Evolutionary conservation across 2,797 vertebrate species (phyloP), one percentile per base, ranked within the genome.

Genomic region (Parotocinclus haroldoi): DNA sequence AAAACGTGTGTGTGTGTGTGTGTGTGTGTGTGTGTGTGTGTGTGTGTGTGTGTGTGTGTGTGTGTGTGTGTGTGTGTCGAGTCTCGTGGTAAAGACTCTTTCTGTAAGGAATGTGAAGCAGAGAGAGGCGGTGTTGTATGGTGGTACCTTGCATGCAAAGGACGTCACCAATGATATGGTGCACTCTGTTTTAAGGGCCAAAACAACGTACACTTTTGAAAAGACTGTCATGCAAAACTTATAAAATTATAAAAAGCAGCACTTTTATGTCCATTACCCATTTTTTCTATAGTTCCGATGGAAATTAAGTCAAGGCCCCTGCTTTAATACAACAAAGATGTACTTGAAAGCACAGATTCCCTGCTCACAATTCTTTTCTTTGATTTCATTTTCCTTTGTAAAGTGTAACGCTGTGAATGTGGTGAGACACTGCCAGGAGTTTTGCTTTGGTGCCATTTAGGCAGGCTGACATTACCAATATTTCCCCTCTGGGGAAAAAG

Each of bases 221-320:
- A 61, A 69, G 49, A 75, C 82, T 86, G 85, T 81, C 83, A 80
- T 68, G 51, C 51, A 45, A 76, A 76, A 73, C 75, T 77, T 74
- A 65, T 74, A 65, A 63, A 70, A 74, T 72, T 58, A 53, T 72
- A 58, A 73, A 59, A 77, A 81, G 83, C 79, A 72, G 85, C 86
- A 88, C 85, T 84, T 86, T 84, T 72, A 84, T 82, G 81, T 72
- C 77, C 85, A 82, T 83, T 80, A 81, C 27, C 81, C 83, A 72
- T 76, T 86, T 66, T 81, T 86, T 80, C 78, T 83, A 85, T 62
- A 80, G 80, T 82, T 84, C 82, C 75, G 82, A 66, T 73, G 69
- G 58, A 72, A 19, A 68, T 81, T 60, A 78, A 84, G 79, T 11
- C 36, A 61, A 72, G 76, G 80, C 71, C 68, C 73, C 67, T 78